phyloP scores from a whole-genome alignment of 1,140 invertebrate genomes.

The Paraescarpia echinospica region DNA sequence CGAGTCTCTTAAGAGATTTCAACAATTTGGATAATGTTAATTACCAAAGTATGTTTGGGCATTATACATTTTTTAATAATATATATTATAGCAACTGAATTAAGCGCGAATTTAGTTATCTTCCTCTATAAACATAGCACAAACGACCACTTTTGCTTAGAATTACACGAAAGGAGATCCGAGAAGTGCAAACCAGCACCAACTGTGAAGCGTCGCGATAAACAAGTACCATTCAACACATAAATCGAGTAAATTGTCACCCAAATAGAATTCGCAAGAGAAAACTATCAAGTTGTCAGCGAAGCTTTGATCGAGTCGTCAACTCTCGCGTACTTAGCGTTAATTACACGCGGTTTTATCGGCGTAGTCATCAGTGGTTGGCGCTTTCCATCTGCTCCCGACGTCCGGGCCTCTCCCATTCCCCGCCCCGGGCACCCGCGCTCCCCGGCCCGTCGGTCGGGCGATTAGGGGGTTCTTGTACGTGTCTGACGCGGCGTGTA shows the following conservation, averaged over 20 bases:
- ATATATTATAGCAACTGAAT: too few species aligned
- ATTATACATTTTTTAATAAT: too few species aligned
- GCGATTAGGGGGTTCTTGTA: not conserved
- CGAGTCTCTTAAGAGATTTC: too few species aligned
- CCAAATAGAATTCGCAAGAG: not conserved
- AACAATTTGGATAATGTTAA: too few species aligned
- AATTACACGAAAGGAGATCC: not conserved
- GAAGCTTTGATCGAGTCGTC: not conserved
- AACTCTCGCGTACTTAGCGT: not conserved
- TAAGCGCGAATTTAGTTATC: too few species aligned
- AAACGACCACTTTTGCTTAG: not conserved
- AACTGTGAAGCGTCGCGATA: not conserved
- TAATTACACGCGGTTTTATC: not conserved
- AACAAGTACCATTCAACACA: not conserved
- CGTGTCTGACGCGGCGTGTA: not conserved
- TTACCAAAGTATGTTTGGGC: too few species aligned
- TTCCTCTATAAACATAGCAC: too few species aligned
- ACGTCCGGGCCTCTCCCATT: not conserved
- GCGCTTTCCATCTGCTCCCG: not conserved
- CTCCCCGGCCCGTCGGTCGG: not conserved
- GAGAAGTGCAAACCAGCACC: not conserved
- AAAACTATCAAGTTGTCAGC: conserved; percentile 5
- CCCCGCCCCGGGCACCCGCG: too few species aligned
- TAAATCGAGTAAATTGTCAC: not conserved
- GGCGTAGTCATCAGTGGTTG: not conserved